A percentile compares a stretch with the other conserved stretches of the same genome.
phyloP scores from a whole-genome alignment of 1,140 invertebrate species.

The honey bee (Apis mellifera) region DNA sequence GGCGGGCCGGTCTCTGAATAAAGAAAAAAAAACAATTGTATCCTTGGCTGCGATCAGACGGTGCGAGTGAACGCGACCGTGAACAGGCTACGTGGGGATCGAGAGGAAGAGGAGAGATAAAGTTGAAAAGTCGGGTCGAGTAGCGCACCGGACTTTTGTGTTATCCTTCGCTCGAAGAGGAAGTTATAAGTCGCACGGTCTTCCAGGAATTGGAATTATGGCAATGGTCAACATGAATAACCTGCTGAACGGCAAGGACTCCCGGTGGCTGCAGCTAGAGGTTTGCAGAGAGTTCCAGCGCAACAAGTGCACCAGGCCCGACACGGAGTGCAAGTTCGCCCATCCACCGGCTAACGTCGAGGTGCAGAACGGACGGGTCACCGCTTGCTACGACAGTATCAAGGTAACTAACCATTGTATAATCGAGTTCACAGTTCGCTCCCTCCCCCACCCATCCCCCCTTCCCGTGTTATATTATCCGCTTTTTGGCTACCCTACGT shows the following conservation, averaged over 20 bases:
- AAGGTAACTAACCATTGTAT: constrained; percentile 89
- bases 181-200: constrained; percentile 38
- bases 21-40: constrained; percentile 54
- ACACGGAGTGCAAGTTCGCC: constrained; percentile 99
- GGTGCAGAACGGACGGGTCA: constrained; percentile 99
- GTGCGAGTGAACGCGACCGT: constrained; percentile 48
- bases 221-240: constrained; percentile 99
- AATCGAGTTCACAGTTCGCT: constrained; percentile 44
- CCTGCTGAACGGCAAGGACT: constrained; percentile 98
- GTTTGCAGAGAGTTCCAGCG: constrained; percentile 99
- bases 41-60: constrained; percentile 57
- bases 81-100: constrained; percentile 29
- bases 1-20: constrained; percentile 34
- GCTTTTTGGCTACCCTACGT: background rate
- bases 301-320: constrained; percentile 99
- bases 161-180: constrained; percentile 18
- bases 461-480: background rate
- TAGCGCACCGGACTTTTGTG: constrained; percentile 33
- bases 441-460: too few species aligned
- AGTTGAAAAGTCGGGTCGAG: constrained; percentile 34
- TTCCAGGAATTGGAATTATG: constrained; percentile 82
- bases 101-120: background rate
- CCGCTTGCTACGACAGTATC: constrained; percentile 99
- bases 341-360: constrained; percentile 99
- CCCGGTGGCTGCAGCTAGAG: constrained; percentile 99